Conservation (phyloP, 2,888 invertebrate genomes). For the Myathropa florea region DNA sequence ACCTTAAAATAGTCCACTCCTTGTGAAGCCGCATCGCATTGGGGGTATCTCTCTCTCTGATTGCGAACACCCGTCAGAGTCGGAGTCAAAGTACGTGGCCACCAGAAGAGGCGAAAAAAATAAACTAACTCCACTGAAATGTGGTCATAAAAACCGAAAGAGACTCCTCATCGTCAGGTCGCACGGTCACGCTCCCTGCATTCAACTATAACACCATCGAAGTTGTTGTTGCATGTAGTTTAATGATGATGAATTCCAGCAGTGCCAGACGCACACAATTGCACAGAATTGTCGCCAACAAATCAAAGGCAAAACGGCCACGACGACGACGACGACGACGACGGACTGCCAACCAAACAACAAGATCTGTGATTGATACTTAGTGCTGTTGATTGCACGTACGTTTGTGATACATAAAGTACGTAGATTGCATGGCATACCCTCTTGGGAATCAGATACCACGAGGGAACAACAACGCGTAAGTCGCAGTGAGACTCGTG, state of each 20-base stretch:
- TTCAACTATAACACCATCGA: conserved; percentile 23
- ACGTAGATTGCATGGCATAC: background rate
- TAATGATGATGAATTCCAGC: conserved; percentile 16
- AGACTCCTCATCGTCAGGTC: conserved; percentile 10
- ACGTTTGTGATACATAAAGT: background rate
- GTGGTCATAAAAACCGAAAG: background rate
- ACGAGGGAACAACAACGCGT: background rate
- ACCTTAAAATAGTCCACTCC: background rate
- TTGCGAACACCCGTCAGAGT: background rate
- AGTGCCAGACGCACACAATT: conserved; percentile 4
- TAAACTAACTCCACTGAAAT: background rate
- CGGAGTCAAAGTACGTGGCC: background rate
- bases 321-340: background rate
- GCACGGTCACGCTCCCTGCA: conserved; percentile 2
- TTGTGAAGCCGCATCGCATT: background rate
- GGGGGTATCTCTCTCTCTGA: background rate
- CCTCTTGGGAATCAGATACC: conserved; percentile 16
- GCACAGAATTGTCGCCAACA: conserved; percentile 11
- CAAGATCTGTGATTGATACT: conserved; percentile 29
- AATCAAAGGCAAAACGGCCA: background rate
- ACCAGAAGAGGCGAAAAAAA: background rate
- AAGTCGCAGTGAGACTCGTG: background rate
- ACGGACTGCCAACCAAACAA: no score
- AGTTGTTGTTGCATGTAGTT: background rate
- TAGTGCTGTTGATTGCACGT: conserved; percentile 25